Conservation (phyloP, 2,888 invertebrate species). For the Calameuta filiformis region DNA sequence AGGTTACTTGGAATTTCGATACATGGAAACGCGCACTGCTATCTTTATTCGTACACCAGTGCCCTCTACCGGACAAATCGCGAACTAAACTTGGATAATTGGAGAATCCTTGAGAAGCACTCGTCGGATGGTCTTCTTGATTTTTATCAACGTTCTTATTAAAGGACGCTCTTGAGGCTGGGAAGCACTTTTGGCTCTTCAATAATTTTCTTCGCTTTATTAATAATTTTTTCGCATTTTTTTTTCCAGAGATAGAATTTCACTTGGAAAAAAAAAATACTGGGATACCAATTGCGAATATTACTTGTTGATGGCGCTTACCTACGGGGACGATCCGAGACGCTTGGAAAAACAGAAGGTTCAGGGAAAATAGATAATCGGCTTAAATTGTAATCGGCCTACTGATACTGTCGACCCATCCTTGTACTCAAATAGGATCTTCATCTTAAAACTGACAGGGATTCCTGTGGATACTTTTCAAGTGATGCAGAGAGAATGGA, state of each 20-base stretch:
- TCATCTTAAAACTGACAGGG: background rate
- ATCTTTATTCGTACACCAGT: background rate
- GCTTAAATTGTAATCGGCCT: constrained; percentile 4
- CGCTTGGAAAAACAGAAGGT: background rate
- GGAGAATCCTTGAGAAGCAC: constrained; percentile 23
- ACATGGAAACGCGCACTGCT: background rate
- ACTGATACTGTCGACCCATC: background rate
- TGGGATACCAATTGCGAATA: background rate
- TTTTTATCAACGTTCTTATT: constrained; percentile 15
- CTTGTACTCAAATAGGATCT: background rate
- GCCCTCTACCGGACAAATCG: background rate
- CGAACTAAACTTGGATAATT: constrained; percentile 24
- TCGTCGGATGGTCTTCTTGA: background rate
- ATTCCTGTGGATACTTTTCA: background rate
- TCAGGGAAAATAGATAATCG: background rate
- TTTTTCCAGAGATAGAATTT: background rate
- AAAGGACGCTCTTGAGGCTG: background rate
- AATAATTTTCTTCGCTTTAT: background rate
- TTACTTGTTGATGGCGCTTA: background rate
- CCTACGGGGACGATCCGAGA: background rate
- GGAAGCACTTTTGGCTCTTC: background rate
- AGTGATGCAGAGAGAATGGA: background rate
- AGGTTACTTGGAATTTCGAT: background rate
- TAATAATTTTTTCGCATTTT: background rate
- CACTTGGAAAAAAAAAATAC: background rate